These are phyloP conservation scores for Muscicapa adusta DNA, from an alignment of 2,113 vertebrate species.

Conservation along the genomic window DNA sequence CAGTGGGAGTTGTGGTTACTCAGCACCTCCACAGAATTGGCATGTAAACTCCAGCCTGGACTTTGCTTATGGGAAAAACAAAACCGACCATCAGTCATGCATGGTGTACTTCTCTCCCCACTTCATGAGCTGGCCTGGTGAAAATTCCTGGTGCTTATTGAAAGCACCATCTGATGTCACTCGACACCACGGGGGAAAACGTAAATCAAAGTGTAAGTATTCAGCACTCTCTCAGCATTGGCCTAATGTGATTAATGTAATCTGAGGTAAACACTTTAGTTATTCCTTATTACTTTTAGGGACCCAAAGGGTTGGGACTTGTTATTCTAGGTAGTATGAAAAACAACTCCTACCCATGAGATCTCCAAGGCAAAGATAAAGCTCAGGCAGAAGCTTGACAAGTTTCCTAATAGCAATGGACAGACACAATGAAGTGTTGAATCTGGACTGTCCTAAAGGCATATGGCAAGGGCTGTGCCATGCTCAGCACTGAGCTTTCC, in stretches of 20 bases:
- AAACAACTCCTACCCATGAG: constrained; percentile 26
- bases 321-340: constrained; percentile 14
- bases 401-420: constrained; percentile 2
- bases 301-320: constrained; percentile 4
- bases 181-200: background rate
- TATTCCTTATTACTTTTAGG: constrained; percentile 16
- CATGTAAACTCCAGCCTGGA: background rate
- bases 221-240: constrained; percentile 54
- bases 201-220: constrained; percentile 38
- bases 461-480: background rate
- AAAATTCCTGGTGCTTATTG: constrained; percentile 34
- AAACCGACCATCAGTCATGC: background rate
- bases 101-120: background rate
- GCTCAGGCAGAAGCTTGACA: background rate
- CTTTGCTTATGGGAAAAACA: background rate
- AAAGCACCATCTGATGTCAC: constrained; percentile 29
- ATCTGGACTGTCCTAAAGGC: background rate
- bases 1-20: constrained; percentile 13
- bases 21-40: background rate
- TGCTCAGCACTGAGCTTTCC: background rate
- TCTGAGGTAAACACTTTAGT: constrained; percentile 32
- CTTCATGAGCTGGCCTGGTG: constrained; percentile 9
- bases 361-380: constrained; percentile 27
- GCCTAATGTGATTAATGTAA: background rate
- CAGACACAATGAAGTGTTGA: background rate